A percentile compares a stretch with the other conserved stretches of the same genome.
Conservation (phyloP, 2,888 invertebrate species). For the Drosophila kanekoi region DNA sequence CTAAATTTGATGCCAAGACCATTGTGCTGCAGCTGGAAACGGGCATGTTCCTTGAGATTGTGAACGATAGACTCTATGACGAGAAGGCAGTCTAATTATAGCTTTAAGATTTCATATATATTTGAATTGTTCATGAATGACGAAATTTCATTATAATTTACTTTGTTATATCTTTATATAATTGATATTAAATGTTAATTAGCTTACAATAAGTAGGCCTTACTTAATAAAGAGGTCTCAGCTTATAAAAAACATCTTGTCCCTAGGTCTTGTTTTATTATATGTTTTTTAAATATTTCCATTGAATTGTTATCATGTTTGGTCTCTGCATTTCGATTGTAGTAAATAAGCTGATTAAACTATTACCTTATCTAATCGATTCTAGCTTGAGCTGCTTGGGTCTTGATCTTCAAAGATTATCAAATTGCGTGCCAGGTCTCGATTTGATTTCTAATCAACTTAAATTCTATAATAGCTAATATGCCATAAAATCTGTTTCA, state of each 20-base stretch:
- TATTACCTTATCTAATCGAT: constrained; percentile 19
- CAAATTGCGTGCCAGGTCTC: constrained; percentile 23
- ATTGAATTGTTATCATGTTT: not conserved
- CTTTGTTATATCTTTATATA: too few species aligned
- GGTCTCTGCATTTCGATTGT: not conserved
- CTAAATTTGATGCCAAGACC: constrained; percentile 78
- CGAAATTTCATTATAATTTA: too few species aligned
- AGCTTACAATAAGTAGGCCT: too few species aligned
- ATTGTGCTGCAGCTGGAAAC: constrained; percentile 72
- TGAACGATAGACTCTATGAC: constrained; percentile 77
- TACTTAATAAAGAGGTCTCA: too few species aligned
- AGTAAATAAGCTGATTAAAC: constrained; percentile 16
- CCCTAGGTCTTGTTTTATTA: too few species aligned
- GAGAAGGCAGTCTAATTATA: not conserved
- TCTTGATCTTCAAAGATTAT: constrained; percentile 11
- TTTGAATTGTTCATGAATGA: too few species aligned
- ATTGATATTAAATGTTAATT: too few species aligned
- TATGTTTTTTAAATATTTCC: too few species aligned
- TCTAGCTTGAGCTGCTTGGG: not conserved
- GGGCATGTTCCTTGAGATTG: constrained; percentile 77
- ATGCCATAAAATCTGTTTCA: not conserved
- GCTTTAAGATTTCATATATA: too few species aligned
- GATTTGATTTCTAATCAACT: constrained; percentile 6
- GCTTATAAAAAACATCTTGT: not conserved
- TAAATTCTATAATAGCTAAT: not conserved